Evolutionary conservation across 2,797 vertebrate genomes (phyloP).

Genomic region (Microcaecilia unicolor): DNA sequence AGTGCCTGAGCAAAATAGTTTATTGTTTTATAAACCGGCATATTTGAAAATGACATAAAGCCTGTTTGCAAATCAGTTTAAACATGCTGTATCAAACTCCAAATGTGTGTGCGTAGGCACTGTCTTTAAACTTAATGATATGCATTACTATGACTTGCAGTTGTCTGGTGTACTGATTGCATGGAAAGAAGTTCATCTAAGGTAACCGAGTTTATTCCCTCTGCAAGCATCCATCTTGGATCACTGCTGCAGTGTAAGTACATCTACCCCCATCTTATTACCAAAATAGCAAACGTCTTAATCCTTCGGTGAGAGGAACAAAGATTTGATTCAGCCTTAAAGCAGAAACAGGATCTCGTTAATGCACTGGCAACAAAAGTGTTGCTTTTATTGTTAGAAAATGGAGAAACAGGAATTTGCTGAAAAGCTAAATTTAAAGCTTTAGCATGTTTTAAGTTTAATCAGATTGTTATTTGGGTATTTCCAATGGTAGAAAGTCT

Average conservation of each 20-base stretch:
- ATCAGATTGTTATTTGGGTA: constrained; percentile 34
- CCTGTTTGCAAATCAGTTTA: constrained; percentile 23
- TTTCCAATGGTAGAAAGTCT: constrained; percentile 27
- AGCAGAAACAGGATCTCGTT: constrained; percentile 57
- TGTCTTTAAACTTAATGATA: constrained; percentile 26
- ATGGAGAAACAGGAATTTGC: constrained; percentile 60
- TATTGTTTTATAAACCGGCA: not conserved
- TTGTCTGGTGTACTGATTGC: constrained; percentile 26
- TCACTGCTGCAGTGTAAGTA: constrained; percentile 31
- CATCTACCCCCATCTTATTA: constrained; percentile 39
- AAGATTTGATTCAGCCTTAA: constrained; percentile 49
- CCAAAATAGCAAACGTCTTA: constrained; percentile 56
- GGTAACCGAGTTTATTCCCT: constrained; percentile 39
- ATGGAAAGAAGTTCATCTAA: constrained; percentile 47
- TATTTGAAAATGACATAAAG: constrained; percentile 8
- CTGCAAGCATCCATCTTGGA: constrained; percentile 37
- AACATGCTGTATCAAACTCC: constrained; percentile 22
- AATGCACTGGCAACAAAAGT: constrained; percentile 50
- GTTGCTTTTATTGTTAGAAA: constrained; percentile 62
- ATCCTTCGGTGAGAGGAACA: constrained; percentile 49
- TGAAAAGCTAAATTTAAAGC: constrained; percentile 54
- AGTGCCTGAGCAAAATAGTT: too few relatives aligned
- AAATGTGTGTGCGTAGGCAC: constrained; percentile 35
- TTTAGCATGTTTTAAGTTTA: constrained; percentile 50
- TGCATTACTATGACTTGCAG: constrained; percentile 17